Conservation (phyloP, 2,888 invertebrate genomes). For the Pristionchus exspectatus region DNA sequence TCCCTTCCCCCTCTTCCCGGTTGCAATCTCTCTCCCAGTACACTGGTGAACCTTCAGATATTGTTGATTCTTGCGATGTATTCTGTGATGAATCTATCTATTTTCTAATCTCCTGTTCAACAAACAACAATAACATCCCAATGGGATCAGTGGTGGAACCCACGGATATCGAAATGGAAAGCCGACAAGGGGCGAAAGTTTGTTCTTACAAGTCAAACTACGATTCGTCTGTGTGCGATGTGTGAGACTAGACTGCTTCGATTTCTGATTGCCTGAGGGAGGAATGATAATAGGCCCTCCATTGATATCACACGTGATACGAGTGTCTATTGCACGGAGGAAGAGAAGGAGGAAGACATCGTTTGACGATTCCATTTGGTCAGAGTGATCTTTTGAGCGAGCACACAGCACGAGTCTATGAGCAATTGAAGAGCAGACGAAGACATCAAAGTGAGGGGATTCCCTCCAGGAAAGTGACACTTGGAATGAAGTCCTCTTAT, state of each 20-base stretch:
- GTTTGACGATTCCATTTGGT: neutral
- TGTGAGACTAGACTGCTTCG: conserved; percentile 20
- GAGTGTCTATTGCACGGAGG: neutral
- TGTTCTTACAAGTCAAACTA: neutral
- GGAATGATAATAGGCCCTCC: neutral
- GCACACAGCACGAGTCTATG: neutral
- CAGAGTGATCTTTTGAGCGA: neutral
- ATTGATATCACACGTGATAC: conserved; percentile 7
- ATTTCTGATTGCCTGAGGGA: neutral
- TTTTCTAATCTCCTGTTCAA: neutral
- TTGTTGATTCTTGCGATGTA: conserved; percentile 14
- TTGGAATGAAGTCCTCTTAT: neutral
- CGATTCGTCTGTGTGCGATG: neutral
- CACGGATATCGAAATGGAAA: neutral
- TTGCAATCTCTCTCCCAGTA: neutral
- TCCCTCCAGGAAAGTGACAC: neutral
- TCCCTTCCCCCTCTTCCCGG: neutral
- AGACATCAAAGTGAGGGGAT: neutral
- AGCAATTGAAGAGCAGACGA: neutral
- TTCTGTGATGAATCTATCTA: conserved; percentile 3
- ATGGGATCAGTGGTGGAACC: neutral
- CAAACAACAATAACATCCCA: neutral
- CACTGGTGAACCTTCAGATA: neutral
- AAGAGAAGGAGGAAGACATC: neutral
- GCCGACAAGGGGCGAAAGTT: neutral